Evolutionary conservation across 2,113 vertebrate genomes (phyloP).

Genomic region (Chionodraco myersi): DNA sequence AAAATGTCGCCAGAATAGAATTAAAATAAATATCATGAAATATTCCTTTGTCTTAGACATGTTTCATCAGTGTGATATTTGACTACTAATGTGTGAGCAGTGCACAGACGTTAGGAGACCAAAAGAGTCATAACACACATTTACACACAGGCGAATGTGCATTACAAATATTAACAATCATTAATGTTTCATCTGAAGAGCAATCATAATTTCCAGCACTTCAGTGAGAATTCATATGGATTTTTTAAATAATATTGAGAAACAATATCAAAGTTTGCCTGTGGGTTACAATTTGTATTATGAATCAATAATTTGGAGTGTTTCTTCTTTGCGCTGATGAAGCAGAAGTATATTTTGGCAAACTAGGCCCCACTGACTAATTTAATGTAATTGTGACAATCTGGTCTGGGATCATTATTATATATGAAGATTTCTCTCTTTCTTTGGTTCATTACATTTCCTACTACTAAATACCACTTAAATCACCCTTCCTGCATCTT

Average conservation of each 20-base stretch:
- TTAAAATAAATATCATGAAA: neutral
- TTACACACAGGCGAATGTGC: neutral
- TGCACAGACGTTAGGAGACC: constrained; percentile 10
- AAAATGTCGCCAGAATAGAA: neutral
- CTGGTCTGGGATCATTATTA: neutral
- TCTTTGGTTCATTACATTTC: neutral
- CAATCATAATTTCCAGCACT: too few relatives aligned
- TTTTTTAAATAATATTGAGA: too few relatives aligned
- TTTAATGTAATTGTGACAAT: neutral
- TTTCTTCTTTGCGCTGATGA: neutral
- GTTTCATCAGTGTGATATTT: neutral
- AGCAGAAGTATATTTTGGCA: neutral
- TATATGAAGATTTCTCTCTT: neutral
- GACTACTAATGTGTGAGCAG: constrained; percentile 1
- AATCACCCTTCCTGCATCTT: neutral
- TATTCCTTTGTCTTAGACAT: neutral
- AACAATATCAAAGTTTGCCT: too few relatives aligned
- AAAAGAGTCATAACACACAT: neutral
- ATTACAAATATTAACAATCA: neutral
- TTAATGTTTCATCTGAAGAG: too few relatives aligned
- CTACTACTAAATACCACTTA: neutral
- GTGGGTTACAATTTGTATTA: too few relatives aligned
- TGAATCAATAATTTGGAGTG: neutral
- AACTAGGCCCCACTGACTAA: neutral
- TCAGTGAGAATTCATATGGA: too few relatives aligned